Conservation (phyloP, 2,797 vertebrate species). For the Catamblyrhynchus diadema region DNA sequence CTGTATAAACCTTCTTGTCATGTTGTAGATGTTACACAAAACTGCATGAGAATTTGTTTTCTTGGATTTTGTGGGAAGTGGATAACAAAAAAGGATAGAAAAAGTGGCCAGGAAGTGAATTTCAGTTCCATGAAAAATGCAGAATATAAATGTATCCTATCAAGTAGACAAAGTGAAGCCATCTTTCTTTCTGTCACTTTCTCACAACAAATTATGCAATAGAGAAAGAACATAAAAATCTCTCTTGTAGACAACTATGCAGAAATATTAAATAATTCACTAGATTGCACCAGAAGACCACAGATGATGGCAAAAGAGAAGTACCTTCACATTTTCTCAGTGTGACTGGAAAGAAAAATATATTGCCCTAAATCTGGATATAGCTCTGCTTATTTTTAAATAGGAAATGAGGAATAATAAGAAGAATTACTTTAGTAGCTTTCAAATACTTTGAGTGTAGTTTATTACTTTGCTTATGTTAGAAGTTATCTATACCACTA, state of each 20-base stretch:
- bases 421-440: not conserved
- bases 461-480: not conserved
- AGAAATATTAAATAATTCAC: conserved; percentile 28
- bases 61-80: not conserved
- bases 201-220: conserved; percentile 1
- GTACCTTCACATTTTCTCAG: not conserved
- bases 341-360: not conserved
- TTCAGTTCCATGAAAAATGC: not conserved
- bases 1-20: not conserved
- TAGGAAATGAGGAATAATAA: not conserved
- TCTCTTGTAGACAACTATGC: not conserved
- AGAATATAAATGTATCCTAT: not conserved
- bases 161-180: not conserved
- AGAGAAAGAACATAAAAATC: not conserved
- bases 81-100: not conserved
- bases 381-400: not conserved
- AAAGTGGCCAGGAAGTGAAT: not conserved
- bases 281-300: not conserved
- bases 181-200: not conserved
- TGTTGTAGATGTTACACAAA: not conserved
- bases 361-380: not conserved
- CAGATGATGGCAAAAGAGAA: not conserved
- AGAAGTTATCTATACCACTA: not conserved
- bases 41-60: not conserved
- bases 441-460: not conserved